Percentiles rank a stretch among this genome's conserved stretches.
Evolutionary conservation across 2,888 invertebrate species (phyloP).

Genomic region (Brachyptera risi): DNA sequence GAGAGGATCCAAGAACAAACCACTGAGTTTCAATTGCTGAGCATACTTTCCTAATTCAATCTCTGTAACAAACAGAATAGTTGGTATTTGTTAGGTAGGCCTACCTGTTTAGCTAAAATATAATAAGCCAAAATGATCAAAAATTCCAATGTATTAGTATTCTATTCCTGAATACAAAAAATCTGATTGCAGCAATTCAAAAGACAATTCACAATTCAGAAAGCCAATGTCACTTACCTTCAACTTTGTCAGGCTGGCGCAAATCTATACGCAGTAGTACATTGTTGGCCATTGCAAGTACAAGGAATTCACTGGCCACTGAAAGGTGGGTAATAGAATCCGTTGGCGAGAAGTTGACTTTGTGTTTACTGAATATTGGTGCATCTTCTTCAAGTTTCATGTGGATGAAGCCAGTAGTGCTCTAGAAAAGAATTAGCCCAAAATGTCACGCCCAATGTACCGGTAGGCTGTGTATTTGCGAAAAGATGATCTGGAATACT

Average conservation of each 20-base stretch:
- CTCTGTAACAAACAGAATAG: too few relatives aligned
- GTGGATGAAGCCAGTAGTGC: conserved; percentile 53
- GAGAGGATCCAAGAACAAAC: conserved; percentile 78
- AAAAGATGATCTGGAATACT: too few relatives aligned
- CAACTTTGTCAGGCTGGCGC: conserved; percentile 68
- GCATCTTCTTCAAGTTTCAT: conserved; percentile 65
- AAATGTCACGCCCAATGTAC: not conserved
- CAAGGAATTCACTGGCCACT: conserved; percentile 77
- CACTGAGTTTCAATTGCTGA: conserved; percentile 56
- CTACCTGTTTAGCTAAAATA: too few relatives aligned
- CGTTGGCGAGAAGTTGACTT: conserved; percentile 74
- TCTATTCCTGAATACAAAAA: too few relatives aligned
- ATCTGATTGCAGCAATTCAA: not conserved
- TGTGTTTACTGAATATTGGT: conserved; percentile 83
- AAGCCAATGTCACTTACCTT: conserved; percentile 53
- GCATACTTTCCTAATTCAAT: conserved; percentile 65
- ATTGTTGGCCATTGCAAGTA: conserved; percentile 79
- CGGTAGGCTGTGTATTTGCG: too few relatives aligned
- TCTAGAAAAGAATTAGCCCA: conserved; percentile 39
- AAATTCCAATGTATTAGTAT: too few relatives aligned
- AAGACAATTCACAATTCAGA: not conserved
- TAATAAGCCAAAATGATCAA: too few relatives aligned
- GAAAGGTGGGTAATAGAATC: conserved; percentile 75
- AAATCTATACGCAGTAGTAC: conserved; percentile 77
- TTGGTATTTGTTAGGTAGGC: too few relatives aligned